Base-by-base conservation (phyloP, 2,113 vertebrate genomes). In the Pyrgilauda ruficollis region DNA sequence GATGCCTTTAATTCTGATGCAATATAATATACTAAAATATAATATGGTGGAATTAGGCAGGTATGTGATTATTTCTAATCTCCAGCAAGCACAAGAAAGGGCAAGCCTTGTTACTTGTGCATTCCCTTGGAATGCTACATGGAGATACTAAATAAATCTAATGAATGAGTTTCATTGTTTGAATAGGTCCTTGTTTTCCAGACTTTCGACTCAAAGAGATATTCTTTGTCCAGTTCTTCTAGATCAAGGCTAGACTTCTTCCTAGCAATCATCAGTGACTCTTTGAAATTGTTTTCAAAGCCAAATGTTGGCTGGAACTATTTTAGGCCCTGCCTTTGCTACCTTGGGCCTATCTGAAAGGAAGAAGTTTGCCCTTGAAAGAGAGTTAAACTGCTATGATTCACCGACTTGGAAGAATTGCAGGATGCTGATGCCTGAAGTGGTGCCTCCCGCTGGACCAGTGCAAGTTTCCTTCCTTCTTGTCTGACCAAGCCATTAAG, bases 291-390 rank as follows among this genome's bases (percentile, higher is more conserved):
- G 93, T 96, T 97, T 97, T 97, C 87, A 96, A 91, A 89, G 97
- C 79, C 70, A 59, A 95, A 75, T 37, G 62, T 82, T 96, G 92
- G 84, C 84, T 84, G 84, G 84, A 94, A 92, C 97, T 98, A 98
- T 98, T 98, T 98, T 98, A 95, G 97, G 95, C 94, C 90, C 87
- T 47, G 70, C 81, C 77, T 97, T 97, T 97, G 55, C 94, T 96
- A 95, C 95, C 93, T 97, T 96, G 97, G 96, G 80, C 73, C 94
- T 95, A 94, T 97, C 94, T 97, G 96, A 94, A 95, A 98, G 97
- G 97, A 98, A 98, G 97, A 97, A 94, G 96, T 96, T 97, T 97
- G 97, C 92, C 98, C 97, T 98, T 98, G 97, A 97, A 97, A 97
- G 95, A 96, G 87, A 96, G 84, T 93, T 97, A 96, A 96, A 89